Evolutionary conservation across 2,113 vertebrate species (phyloP).

Genomic region (Chaetodon trifascialis): DNA sequence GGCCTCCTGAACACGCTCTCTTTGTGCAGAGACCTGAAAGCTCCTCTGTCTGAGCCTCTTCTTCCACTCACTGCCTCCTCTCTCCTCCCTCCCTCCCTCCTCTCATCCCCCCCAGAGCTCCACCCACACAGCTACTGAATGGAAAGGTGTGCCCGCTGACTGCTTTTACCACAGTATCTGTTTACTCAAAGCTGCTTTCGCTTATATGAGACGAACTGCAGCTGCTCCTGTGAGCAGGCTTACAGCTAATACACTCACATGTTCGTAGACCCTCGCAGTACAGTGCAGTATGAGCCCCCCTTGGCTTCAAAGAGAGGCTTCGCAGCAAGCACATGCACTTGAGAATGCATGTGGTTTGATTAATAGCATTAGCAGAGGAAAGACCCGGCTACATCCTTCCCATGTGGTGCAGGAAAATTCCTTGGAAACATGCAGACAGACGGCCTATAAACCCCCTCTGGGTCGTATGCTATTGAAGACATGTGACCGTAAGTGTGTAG

Average conservation of each 20-base stretch:
- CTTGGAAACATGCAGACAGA: slow-evolving; percentile 63
- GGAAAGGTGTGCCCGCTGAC: slow-evolving; percentile 66
- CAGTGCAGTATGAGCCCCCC: not conserved
- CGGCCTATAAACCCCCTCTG: slow-evolving; percentile 38
- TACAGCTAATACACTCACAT: slow-evolving; percentile 55
- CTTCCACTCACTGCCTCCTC: slow-evolving; percentile 32
- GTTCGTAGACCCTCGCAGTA: slow-evolving; percentile 25
- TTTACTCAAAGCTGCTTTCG: slow-evolving; percentile 67
- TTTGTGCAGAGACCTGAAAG: slow-evolving; percentile 64
- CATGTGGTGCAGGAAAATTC: slow-evolving; percentile 69
- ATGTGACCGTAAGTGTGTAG: slow-evolving; percentile 58
- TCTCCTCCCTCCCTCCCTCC: not conserved
- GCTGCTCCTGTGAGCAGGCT: slow-evolving; percentile 64
- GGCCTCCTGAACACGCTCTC: slow-evolving; percentile 47
- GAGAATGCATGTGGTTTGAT: slow-evolving; percentile 68
- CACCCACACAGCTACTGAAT: slow-evolving; percentile 62
- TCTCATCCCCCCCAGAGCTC: slow-evolving; percentile 18
- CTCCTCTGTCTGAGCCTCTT: slow-evolving; percentile 52
- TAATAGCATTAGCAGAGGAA: slow-evolving; percentile 72
- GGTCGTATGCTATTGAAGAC: slow-evolving; percentile 50
- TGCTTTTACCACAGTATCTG: slow-evolving; percentile 59
- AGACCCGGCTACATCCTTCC: slow-evolving; percentile 59
- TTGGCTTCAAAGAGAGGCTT: slow-evolving; percentile 61
- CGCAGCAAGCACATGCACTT: slow-evolving; percentile 47
- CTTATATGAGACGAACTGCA: slow-evolving; percentile 47